Evolutionary conservation across 92 coral and sea anemone species (phyloP).

Genomic region (Phenganax marumi): DNA sequence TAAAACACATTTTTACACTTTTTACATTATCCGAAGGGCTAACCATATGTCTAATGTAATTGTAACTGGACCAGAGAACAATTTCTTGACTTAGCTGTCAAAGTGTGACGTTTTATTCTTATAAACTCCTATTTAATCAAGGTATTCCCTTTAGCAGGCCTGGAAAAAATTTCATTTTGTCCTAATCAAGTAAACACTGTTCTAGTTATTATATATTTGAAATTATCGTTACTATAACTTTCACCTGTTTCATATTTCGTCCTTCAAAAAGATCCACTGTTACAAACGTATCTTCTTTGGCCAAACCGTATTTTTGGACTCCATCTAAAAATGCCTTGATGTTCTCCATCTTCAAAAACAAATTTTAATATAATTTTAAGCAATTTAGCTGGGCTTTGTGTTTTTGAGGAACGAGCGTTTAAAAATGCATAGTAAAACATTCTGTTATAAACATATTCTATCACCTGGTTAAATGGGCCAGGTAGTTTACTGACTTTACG

Average conservation of each 20-base stretch:
- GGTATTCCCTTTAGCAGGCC: too few relatives aligned
- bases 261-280: conserved; percentile 84
- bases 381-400: neutral
- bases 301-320: conserved; percentile 58
- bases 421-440: neutral
- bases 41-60: too few relatives aligned
- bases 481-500: conserved; percentile 37
- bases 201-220: neutral
- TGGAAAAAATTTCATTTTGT: too few relatives aligned
- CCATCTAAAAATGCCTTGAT: conserved; percentile 31
- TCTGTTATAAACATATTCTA: too few relatives aligned
- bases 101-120: too few relatives aligned
- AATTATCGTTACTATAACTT: neutral
- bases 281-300: conserved; percentile 70
- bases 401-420: neutral
- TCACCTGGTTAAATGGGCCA: conserved; percentile 43
- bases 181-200: too few relatives aligned
- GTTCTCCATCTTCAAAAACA: conserved; percentile 38
- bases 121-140: too few relatives aligned
- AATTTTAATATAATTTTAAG: neutral
- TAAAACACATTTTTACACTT: too few relatives aligned
- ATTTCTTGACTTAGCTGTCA: too few relatives aligned
- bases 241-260: conserved; percentile 75
- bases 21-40: too few relatives aligned
- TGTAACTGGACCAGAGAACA: too few relatives aligned